Base-by-base conservation (phyloP, 2,888 invertebrate genomes). In the Microdon myrmicae region DNA sequence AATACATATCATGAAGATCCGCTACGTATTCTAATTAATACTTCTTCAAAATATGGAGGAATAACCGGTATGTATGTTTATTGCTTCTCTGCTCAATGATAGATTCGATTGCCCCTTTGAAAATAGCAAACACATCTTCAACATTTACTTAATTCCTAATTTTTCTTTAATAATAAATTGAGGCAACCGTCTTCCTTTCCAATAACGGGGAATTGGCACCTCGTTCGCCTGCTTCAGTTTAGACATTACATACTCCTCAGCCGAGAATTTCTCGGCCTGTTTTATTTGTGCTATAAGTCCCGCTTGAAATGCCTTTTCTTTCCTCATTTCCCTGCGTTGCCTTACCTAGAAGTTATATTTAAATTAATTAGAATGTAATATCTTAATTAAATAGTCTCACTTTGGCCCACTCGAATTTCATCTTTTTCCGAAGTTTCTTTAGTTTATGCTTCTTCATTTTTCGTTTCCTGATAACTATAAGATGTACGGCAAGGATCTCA, bases 381-480 rank as follows among this genome's bases (percentile, higher is more conserved):
- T n/a, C 1, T 22, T 14, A 8, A 34, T 22, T 20, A 7, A 4
- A 6, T 7, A 34, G 51, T 64, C 76, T 79, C 67, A 84, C 84
- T 79, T 89, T 89, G 1, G 86, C 87, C 87, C 89, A 89, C 61
- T 85, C 84, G 76, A 86, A 88, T 71, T 87, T 87, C 90, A 92
- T 90, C 71, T 83, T 86, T 74, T 90, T 92, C 67, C 90, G 83
- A 45, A 92, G 80, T 78, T 94, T 94, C 75, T 81, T 88, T 32
- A 90, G 81, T 75, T 93, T 90, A 73, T 94, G 94, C 71, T 89
- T 92, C 77, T 88, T 92, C 91, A 95, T 94, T 80, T 94, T 94
- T 44, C 86, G 85, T 38, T 87, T 82, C 37, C 94, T 83, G 22
- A 93, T 92, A 0, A 90, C 87, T 67, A 93, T 87, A 53, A 93